These are phyloP conservation scores for Drosophila teissieri DNA, from an alignment of 1,140 invertebrate species.

Conservation along the genomic window DNA sequence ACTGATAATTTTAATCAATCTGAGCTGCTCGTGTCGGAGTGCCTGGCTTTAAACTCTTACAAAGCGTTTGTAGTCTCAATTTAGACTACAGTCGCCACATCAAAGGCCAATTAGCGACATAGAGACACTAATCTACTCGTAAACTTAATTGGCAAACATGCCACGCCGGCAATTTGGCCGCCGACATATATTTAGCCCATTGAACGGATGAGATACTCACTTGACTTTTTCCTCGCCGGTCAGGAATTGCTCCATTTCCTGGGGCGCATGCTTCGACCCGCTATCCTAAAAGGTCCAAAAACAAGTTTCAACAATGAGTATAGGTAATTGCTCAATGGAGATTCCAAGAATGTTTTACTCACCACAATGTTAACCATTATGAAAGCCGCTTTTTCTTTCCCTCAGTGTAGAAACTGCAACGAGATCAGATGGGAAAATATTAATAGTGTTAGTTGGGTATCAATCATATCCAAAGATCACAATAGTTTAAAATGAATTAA, in stretches of 20 bases:
- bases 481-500: not conserved
- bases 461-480: not conserved
- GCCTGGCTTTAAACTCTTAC: not conserved
- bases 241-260: slow-evolving; percentile 88
- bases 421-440: not conserved
- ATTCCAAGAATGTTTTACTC: slow-evolving; percentile 30
- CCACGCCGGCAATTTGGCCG: slow-evolving; percentile 35
- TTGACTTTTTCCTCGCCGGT: slow-evolving; percentile 85
- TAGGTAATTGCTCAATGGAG: slow-evolving; percentile 17
- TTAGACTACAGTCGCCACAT: slow-evolving; percentile 38
- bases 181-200: slow-evolving; percentile 42
- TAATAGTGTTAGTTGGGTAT: not conserved
- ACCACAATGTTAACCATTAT: slow-evolving; percentile 83
- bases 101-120: slow-evolving; percentile 51
- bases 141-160: slow-evolving; percentile 61
- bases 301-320: slow-evolving; percentile 41
- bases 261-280: slow-evolving; percentile 73
- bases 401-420: slow-evolving; percentile 53
- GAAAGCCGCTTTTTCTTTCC: slow-evolving; percentile 19
- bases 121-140: slow-evolving; percentile 36
- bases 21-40: slow-evolving; percentile 5
- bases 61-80: slow-evolving; percentile 35
- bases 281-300: slow-evolving; percentile 56
- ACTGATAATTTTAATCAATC: slow-evolving; percentile 44
- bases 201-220: slow-evolving; percentile 56